phyloP scores from a whole-genome alignment of 2,113 vertebrate species.

The Thomomys bottae region DNA sequence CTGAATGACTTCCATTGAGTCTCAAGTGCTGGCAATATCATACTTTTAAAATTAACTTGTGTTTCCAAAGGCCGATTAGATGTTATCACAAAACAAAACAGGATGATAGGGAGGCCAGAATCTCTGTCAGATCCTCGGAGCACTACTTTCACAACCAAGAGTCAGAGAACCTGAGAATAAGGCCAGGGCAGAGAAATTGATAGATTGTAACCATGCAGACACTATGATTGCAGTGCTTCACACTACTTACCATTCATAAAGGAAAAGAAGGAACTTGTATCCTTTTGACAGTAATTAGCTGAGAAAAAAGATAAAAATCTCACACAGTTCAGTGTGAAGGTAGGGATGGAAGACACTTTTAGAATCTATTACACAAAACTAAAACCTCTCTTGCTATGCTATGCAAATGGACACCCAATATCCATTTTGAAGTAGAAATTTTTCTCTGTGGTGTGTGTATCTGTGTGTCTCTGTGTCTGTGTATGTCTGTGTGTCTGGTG shows the following conservation, averaged over 20 bases:
- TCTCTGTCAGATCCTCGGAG: constrained; percentile 13
- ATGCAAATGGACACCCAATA: background rate
- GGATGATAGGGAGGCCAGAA: constrained; percentile 5
- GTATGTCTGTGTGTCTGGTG: no score
- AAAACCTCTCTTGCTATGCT: background rate
- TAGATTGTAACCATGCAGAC: background rate
- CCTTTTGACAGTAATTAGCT: background rate
- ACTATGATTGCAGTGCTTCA: background rate
- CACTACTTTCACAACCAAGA: constrained; percentile 7
- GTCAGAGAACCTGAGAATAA: background rate
- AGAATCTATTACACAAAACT: background rate
- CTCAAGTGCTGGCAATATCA: constrained; percentile 75
- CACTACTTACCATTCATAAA: constrained; percentile 33
- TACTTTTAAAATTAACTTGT: constrained; percentile 84
- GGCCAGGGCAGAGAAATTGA: background rate
- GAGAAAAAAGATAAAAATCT: background rate
- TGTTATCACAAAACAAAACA: constrained; percentile 47
- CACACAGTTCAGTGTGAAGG: accelerated
- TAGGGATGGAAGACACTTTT: background rate
- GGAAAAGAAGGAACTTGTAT: background rate
- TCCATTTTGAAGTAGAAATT: background rate
- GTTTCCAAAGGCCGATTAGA: constrained; percentile 53
- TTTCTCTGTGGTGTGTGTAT: background rate
- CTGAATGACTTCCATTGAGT: constrained; percentile 81
- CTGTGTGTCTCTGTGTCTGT: background rate